Evolutionary conservation across 2,888 invertebrate genomes (phyloP).

Genomic region (Falcaria lacertinaria): DNA sequence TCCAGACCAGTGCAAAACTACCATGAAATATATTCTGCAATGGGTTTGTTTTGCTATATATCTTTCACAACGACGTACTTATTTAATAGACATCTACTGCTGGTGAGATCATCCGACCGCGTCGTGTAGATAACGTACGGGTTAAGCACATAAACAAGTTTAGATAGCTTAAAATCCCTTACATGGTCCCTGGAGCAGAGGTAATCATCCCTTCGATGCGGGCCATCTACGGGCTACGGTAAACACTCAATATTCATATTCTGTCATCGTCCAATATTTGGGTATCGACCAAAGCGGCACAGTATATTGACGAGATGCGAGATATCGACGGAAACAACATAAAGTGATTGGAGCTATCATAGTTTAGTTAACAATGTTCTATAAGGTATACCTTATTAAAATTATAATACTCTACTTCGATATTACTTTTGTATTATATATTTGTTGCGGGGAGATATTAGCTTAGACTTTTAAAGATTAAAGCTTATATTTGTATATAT

Average conservation of each 20-base stretch:
- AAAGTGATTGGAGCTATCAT: too few relatives aligned
- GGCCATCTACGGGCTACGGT: background rate
- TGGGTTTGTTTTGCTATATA: background rate
- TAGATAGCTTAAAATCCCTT: background rate
- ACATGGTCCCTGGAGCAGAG: background rate
- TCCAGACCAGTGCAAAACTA: background rate
- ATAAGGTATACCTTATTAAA: too few relatives aligned
- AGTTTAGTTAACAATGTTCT: too few relatives aligned
- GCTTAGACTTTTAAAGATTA: background rate
- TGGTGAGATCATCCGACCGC: background rate
- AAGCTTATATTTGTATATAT: conserved; percentile 11
- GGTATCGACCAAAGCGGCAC: background rate
- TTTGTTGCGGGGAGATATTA: too few relatives aligned
- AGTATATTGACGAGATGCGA: background rate
- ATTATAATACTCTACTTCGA: background rate
- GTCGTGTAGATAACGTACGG: background rate
- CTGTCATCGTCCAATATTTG: background rate
- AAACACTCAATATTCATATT: conserved; percentile 2
- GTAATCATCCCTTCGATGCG: background rate
- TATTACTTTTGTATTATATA: background rate
- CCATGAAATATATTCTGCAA: background rate
- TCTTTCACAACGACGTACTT: background rate
- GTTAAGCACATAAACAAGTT: background rate
- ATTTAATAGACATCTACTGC: background rate
- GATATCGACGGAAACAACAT: background rate